Base-by-base conservation (phyloP, 2,113 vertebrate species). In the Tretioscincus oriximinensis region DNA sequence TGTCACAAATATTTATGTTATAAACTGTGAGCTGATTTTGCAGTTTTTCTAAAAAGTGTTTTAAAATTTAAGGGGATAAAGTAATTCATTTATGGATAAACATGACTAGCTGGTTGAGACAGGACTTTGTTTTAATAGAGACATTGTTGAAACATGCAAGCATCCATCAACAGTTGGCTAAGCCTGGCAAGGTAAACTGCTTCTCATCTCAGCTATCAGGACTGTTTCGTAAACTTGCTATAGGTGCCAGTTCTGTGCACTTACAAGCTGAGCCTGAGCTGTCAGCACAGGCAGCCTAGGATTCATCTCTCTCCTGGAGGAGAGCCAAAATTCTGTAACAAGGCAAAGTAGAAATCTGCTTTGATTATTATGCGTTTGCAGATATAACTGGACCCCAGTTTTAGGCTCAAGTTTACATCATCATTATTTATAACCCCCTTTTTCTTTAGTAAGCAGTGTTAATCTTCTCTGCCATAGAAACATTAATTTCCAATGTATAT, bases 281-380 rank as follows among this genome's bases (percentile, higher is more conserved):
- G 78, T 81, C 2, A 22, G 86, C 84, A 41, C 45, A 14, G 84
- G 79, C 74, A 54, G 60, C 64, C 29, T 70, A 28, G 47, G 35
- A 66, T 89, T 89, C 2, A 29, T 80, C 69, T 87, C 51, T 2
- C 0, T 31, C 65, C 82, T 81, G 71, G 81, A 63, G 74, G 84
- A 20, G 54, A 51, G 63, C 85, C 82, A 77, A 51, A 80, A 84
- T 73, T 24, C 2, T 5, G 61, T 70, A 75, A 47, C 7, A 45
- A 8, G 24, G 18, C 10, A 35, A 35, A 67, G n/a, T 60, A 58
- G 68, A 86, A 35, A 31, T 47, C 29, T 61, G 51, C 9, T 14
- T 77, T 77, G 78, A 81, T 65, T n/a, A 22, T 68, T 67, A 49
- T 54, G 21, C 68, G 26, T 70, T 51, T 26, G 14, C 35, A 28